Evolutionary conservation across 2,113 vertebrate genomes (phyloP).

Genomic region (Smithornis capensis): DNA sequence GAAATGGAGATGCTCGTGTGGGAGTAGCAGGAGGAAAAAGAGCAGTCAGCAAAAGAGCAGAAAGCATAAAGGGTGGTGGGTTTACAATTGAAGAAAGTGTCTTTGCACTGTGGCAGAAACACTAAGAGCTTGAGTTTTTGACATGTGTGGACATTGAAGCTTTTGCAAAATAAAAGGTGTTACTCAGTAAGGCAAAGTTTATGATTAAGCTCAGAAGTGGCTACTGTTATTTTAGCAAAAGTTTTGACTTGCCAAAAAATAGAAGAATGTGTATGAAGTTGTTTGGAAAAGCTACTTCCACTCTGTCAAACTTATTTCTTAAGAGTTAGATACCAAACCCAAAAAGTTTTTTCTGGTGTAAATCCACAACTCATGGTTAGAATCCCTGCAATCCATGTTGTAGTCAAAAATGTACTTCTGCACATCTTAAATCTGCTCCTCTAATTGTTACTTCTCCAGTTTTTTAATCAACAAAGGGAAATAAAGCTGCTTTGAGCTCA

Average conservation of each 20-base stretch:
- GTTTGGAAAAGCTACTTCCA: not conserved
- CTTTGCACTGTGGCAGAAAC: not conserved
- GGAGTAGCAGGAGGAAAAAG: constrained; percentile 24
- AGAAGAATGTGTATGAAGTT: not conserved
- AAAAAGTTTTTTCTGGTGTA: not conserved
- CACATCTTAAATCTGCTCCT: not conserved
- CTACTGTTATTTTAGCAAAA: not conserved
- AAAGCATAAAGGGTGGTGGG: not conserved
- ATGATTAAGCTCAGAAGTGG: not conserved
- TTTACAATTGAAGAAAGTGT: not conserved
- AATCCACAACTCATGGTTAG: not conserved
- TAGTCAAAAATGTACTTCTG: not conserved
- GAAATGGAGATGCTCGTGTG: constrained; percentile 3
- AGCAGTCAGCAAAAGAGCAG: constrained; percentile 41
- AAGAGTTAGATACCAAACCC: not conserved
- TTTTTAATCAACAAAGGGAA: not conserved
- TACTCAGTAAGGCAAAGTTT: not conserved
- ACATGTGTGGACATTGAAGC: not conserved
- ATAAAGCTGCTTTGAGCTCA: not conserved
- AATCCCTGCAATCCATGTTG: not conserved
- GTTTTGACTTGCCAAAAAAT: not conserved
- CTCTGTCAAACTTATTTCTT: not conserved
- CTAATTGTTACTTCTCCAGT: not conserved
- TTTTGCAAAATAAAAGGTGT: not conserved
- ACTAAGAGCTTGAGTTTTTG: not conserved